These are phyloP conservation scores for Microtus montanus DNA, from an alignment of 2,113 vertebrate genomes.

Conservation along the genomic window DNA sequence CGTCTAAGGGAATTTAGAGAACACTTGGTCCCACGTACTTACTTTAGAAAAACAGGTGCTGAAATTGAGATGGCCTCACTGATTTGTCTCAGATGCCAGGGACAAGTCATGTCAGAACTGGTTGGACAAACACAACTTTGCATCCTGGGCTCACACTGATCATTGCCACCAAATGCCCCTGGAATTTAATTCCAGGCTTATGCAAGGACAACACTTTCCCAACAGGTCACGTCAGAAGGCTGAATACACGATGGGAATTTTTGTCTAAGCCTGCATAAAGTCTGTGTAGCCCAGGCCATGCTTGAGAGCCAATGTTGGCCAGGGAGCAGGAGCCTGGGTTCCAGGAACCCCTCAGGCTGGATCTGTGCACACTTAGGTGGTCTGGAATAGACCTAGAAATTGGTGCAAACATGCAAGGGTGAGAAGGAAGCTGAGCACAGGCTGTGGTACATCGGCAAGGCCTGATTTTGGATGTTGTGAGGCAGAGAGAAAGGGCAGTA, in stretches of 20 bases:
- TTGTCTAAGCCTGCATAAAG: background rate
- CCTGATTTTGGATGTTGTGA: background rate
- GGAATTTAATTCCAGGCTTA: background rate
- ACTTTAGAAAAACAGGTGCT: conserved; percentile 7
- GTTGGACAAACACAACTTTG: background rate
- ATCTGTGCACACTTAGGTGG: background rate
- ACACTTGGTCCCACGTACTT: background rate
- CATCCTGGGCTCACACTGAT: too few species aligned
- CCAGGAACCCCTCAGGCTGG: background rate
- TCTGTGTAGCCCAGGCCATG: background rate
- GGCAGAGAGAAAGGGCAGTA: background rate
- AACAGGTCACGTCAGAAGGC: background rate
- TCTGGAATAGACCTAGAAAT: background rate
- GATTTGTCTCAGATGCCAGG: background rate
- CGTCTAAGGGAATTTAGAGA: background rate
- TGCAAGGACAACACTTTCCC: background rate
- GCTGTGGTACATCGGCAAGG: background rate
- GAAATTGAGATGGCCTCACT: background rate
- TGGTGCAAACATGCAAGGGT: background rate
- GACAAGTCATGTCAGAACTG: background rate
- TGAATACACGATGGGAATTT: background rate
- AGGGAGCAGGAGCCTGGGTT: background rate
- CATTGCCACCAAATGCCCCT: background rate
- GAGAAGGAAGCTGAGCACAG: background rate
- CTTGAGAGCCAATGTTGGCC: background rate